A percentile compares a stretch with the other conserved stretches of the same genome.
These are phyloP conservation scores for Strongylocentrotus purpuratus DNA, from an alignment of 35 echinoderm and acorn worm genomes.

Conservation along the genomic window DNA sequence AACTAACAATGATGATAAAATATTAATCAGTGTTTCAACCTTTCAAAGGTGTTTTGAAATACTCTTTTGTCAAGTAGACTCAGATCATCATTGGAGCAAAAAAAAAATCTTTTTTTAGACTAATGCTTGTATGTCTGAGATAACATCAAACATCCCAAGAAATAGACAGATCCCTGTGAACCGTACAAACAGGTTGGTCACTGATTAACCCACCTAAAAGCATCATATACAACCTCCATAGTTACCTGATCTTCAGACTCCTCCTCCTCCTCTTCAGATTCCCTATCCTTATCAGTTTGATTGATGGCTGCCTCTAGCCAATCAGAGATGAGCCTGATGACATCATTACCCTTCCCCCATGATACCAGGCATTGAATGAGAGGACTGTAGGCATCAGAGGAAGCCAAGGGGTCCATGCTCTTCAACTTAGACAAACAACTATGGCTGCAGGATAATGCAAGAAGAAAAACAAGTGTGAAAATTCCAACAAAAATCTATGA, in stretches of 20 bases:
- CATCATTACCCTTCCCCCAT: constrained; percentile 77
- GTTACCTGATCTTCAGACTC: constrained; percentile 13
- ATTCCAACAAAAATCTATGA: background rate
- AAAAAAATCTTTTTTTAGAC: too few relatives aligned
- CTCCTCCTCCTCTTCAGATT: background rate
- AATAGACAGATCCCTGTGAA: too few relatives aligned
- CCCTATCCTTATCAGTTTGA: constrained; percentile 4
- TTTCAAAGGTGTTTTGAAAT: too few relatives aligned
- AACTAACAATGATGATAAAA: too few relatives aligned
- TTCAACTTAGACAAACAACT: constrained; percentile 88
- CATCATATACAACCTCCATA: background rate
- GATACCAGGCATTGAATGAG: constrained; percentile 80
- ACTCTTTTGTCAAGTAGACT: too few relatives aligned
- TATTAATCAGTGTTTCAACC: too few relatives aligned
- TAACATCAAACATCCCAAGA: background rate
- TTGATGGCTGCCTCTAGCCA: constrained; percentile 70
- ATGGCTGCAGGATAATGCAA: constrained; percentile 52
- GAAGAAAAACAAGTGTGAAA: background rate
- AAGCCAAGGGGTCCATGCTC: constrained; percentile 55
- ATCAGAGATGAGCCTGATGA: constrained; percentile 79
- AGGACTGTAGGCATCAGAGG: constrained; percentile 64
- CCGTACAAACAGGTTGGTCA: background rate
- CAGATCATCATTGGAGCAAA: too few relatives aligned
- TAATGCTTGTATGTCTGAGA: too few relatives aligned
- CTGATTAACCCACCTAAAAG: too few relatives aligned